Percentiles rank a stretch among this genome's conserved stretches.
These are phyloP conservation scores for Phoxinus phoxinus DNA, from an alignment of 2,113 vertebrate genomes.

Conservation along the genomic window DNA sequence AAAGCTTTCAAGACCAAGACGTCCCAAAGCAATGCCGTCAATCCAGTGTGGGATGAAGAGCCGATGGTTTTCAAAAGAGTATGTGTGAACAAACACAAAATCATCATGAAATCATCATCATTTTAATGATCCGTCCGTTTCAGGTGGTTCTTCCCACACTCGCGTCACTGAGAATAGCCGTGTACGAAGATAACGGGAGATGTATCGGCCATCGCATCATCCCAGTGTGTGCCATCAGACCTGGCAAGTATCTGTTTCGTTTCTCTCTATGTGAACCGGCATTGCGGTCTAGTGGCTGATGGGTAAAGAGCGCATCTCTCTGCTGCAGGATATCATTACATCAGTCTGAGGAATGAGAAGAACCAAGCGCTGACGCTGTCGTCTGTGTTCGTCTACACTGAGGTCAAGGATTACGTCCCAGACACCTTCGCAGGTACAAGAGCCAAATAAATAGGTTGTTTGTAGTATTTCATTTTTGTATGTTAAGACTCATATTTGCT, in stretches of 20 bases:
- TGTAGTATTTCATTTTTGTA: background rate
- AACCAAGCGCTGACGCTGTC: conserved; percentile 91
- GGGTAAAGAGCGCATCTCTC: conserved; percentile 5
- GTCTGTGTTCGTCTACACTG: conserved; percentile 93
- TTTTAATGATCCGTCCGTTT: background rate
- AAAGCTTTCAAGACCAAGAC: conserved; percentile 97
- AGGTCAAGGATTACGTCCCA: conserved; percentile 97
- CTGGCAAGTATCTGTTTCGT: conserved; percentile 76
- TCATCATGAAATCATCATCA: background rate
- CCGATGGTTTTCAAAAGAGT: conserved; percentile 98
- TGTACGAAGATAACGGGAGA: conserved; percentile 97
- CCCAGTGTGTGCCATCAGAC: conserved; percentile 92
- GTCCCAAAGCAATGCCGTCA: conserved; percentile 93
- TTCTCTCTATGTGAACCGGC: background rate
- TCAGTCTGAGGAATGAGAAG: conserved; percentile 93
- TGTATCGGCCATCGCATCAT: conserved; percentile 96
- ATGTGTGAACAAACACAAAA: background rate
- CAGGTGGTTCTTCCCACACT: conserved; percentile 94
- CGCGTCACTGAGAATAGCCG: conserved; percentile 91
- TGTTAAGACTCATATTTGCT: background rate
- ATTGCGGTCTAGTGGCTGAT: background rate
- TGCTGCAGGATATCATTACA: conserved; percentile 90
- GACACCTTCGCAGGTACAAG: conserved; percentile 94
- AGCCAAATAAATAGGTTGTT: background rate
- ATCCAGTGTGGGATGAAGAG: conserved; percentile 97